Evolutionary conservation across 2,797 vertebrate species (phyloP), one percentile per base, ranked within the genome.

Genomic region (Dicrostonyx torquatus): DNA sequence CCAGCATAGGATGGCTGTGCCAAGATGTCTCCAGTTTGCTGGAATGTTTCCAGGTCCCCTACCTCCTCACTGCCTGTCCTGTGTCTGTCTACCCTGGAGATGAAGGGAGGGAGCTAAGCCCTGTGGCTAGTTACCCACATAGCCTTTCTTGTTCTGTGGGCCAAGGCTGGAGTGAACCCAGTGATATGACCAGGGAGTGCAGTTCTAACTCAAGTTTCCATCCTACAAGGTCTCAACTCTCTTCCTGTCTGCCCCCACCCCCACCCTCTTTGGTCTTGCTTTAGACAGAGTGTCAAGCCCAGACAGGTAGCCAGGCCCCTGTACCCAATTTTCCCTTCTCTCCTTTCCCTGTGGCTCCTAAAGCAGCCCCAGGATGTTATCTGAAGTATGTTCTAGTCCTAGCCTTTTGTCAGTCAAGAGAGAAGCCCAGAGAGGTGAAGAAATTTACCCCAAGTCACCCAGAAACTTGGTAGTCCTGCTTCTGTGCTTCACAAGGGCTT

Each of bases 361-460:
- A 6, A 55, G 13, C 15, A 66, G 68, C 14, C 15, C 26, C 64
- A 29, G 31, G 60, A 43, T 43, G 43, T 64, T 48, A 34, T 29
- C 10, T 55, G 20, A 92, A 48, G 20, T 62, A 29, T 2, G 20
- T 24, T 64, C 80, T 58, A 26, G 45, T 60, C 45, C 4, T 9
- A 37, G 34, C 20, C 64, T 55, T 80, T 79, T 60, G n/a, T 34
- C 68, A 22, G 22, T 85, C 26, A 26, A 15, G 1, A 48, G 94
- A 40, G 80, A 84, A 89, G 55, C 29, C 55, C 89, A 77, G 68
- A 91, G 68, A 83, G 18, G 45, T 31, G 18, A 94, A 64, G 34
- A 18, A 34, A 76, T 50, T 40, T 70, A 7, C 55, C 50, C 53
- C 12, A 68, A 6, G 17, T 62, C n/a, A 89, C 37, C 17, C 53